Evolutionary conservation across 1,140 invertebrate species (phyloP), one percentile per base, ranked within the genome.

Genomic region (Listronotus oregonensis): DNA sequence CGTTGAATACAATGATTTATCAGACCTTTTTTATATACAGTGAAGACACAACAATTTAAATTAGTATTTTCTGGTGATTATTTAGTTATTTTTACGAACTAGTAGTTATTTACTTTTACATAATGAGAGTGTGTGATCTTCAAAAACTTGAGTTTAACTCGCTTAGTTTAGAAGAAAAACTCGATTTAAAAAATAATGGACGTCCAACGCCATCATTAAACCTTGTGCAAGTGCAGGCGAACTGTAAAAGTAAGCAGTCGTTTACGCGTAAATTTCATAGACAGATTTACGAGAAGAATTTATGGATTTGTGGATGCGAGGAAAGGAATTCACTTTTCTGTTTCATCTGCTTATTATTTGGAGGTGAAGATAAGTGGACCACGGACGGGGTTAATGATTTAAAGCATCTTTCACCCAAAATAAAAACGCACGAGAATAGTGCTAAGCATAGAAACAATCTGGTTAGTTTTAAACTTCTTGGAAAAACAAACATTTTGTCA

Each of bases 261-360:
- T 59, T 60, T 21, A 58, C 32, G 27, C 47, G 67, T 15, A 14
- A 68, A 18, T 68, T 68, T 61, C 18, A 50, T 31, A 39, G 14
- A 15, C 31, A 46, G 5, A 50, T 68, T 34, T 68, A 68, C 51
- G 21, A 14, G 15, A 44, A 49, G 32, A 50, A 51, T 15, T 40
- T 55, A 17, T 68, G 67, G 67, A 68, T 68, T 47, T 69, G 67
- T 32, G 67, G 56, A 17, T 69, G 67, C 17, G 43, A 54, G 9
- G 44, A 62, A 32, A 64, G 64, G 49, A 68, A 69, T 56, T 56
- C 67, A 9, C 31, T 67, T n/a, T 68, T 40, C 42, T 69, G 63
- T 56, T 68, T 68, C 55, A 15, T 55, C 9, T 68, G 66, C 42
- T 12, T 68, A 40, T 31, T 66, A 37, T 69, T 66, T 49, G 51